phyloP scores from a whole-genome alignment of 35 echinoderm and acorn worm species.

The Nesometra sesokonis region DNA sequence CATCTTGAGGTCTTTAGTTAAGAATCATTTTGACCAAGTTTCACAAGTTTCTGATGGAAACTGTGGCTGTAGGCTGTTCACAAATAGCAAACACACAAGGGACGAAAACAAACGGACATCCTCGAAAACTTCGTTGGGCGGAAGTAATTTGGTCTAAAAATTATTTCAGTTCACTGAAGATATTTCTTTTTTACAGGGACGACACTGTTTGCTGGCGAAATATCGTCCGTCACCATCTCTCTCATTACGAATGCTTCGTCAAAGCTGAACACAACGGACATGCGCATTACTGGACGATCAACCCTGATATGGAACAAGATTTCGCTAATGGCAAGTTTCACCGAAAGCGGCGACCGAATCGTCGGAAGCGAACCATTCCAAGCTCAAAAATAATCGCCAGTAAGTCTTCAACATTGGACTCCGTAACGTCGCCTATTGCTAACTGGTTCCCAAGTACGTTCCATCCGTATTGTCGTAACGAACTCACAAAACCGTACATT shows the following conservation, averaged over 20 bases:
- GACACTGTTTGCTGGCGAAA: neutral
- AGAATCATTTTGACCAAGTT: too few species aligned
- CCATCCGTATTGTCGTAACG: neutral
- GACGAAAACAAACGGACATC: too few species aligned
- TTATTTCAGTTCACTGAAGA: too few species aligned
- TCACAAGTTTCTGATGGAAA: too few species aligned
- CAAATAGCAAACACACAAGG: too few species aligned
- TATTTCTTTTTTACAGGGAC: neutral
- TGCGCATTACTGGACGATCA: neutral
- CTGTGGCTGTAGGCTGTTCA: too few species aligned
- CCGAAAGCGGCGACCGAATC: neutral
- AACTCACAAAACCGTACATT: neutral
- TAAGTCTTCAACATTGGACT: neutral
- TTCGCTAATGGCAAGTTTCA: neutral
- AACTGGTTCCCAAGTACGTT: neutral
- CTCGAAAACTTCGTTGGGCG: too few species aligned
- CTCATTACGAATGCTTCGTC: neutral
- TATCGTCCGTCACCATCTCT: neutral
- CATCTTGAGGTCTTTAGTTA: too few species aligned
- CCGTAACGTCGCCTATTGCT: neutral
- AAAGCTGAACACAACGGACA: neutral
- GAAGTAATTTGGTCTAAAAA: too few species aligned
- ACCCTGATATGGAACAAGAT: neutral
- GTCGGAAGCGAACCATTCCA: neutral
- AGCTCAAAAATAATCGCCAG: neutral